Evolutionary conservation across 1,140 invertebrate genomes (phyloP), one percentile per base, ranked within the genome.

Genomic region (Pteromalus puparum): DNA sequence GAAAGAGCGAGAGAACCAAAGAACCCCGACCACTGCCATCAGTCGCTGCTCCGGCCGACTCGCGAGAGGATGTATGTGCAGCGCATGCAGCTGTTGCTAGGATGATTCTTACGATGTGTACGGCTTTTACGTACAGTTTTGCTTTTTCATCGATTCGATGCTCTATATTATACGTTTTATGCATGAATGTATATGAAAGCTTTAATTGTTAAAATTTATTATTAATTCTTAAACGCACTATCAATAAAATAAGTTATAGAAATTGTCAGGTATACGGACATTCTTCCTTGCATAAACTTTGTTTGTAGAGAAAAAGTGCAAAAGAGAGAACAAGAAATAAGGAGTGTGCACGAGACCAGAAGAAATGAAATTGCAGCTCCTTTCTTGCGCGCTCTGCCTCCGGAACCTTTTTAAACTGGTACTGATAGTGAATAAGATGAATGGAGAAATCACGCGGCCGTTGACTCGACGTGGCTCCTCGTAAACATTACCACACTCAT

Each of bases 401-500:
- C 72, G 26, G 6, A 38, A 34, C 34, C 26, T 26, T 75, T 38
- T 42, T 46, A 75, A 38, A 75, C 42, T 75, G 34, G 15, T 28
- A 77, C 46, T 26, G 75, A 77, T 79, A 79, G 82, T 76, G 81
- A 84, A 87, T 61, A 84, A 87, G 87, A 88, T 88, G 86, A 88
- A 88, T 88, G 86, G 86, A 88, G 87, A 88, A 88, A 88, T 88
- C 84, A 87, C 82, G 87, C 65, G 87, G 87, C 82, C 87, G 74
- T 88, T 88, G 87, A 88, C 87, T 87, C 83, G 78, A 34, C 77
- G 70, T 87, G 86, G 87, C 87, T 86, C 84, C 86, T 88, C 85
- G 86, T 87, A 88, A 88, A 88, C 74, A 87, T 82, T 81, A 42
- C 67, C 72, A 65, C 85, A 70, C 61, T 61, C 67, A 46, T 67